These are phyloP conservation scores for Crypturellus undulatus DNA, from an alignment of 2,113 vertebrate species.

Conservation along the genomic window DNA sequence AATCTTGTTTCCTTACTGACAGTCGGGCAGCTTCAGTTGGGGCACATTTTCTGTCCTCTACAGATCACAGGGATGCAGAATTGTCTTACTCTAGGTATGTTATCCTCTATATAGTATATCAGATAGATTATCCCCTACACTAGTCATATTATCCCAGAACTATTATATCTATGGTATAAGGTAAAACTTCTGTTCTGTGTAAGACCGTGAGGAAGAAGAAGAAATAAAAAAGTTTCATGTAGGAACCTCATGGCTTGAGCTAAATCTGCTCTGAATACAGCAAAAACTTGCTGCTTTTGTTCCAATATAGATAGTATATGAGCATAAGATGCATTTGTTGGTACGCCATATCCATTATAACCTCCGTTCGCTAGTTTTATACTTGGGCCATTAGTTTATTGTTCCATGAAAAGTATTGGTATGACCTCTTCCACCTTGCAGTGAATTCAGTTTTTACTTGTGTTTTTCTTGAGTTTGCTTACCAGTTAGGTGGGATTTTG, in stretches of 20 bases:
- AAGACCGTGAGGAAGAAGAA: not conserved
- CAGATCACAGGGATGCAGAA: not conserved
- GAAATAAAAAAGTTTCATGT: not conserved
- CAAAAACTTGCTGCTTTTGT: not conserved
- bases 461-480: not conserved
- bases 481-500: not conserved
- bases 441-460: not conserved
- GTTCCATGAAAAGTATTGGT: not conserved
- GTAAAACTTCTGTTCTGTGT: not conserved
- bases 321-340: not conserved
- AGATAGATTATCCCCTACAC: not conserved
- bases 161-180: no score
- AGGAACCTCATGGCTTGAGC: not conserved
- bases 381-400: not conserved
- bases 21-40: not conserved
- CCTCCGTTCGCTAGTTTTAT: accelerated
- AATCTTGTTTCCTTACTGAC: not conserved
- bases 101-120: not conserved
- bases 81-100: not conserved
- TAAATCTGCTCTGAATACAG: not conserved
- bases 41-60: not conserved
- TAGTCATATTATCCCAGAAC: not conserved
- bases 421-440: not conserved
- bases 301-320: accelerated
- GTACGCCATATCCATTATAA: accelerated